phyloP scores from a whole-genome alignment of 2,888 invertebrate species.

The Metalampra italica region DNA sequence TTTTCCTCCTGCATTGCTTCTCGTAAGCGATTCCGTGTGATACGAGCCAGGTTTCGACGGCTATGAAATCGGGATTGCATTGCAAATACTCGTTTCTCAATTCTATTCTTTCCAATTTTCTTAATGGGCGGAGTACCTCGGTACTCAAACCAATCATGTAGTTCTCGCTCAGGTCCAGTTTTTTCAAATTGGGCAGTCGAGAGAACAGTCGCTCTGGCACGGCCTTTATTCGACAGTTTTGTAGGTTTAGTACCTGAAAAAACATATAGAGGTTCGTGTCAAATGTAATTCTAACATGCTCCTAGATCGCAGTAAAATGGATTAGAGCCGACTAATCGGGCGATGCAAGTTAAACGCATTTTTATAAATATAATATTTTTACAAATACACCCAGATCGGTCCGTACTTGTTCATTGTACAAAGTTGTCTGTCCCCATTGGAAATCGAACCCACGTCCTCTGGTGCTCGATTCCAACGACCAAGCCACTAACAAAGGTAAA shows the following conservation, averaged over 20 bases:
- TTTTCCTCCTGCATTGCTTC: slow-evolving; percentile 59
- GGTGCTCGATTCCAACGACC: too few species aligned
- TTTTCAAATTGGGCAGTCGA: slow-evolving; percentile 73
- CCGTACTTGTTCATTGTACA: too few species aligned
- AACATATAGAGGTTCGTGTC: background rate
- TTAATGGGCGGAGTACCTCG: slow-evolving; percentile 65
- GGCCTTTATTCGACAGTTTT: slow-evolving; percentile 77
- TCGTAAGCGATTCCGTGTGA: slow-evolving; percentile 59
- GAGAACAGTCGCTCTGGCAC: slow-evolving; percentile 72
- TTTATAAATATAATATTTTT: too few species aligned
- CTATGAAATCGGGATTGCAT: slow-evolving; percentile 69
- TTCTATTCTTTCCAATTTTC: slow-evolving; percentile 69
- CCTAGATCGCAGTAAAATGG: background rate
- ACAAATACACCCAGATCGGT: too few species aligned
- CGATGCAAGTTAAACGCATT: too few species aligned
- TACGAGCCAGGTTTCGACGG: slow-evolving; percentile 60
- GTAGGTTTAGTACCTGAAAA: slow-evolving; percentile 77
- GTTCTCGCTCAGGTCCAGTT: slow-evolving; percentile 80
- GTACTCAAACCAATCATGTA: slow-evolving; percentile 74
- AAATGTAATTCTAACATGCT: background rate
- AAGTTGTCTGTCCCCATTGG: too few species aligned
- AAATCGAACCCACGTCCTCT: too few species aligned
- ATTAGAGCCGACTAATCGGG: too few species aligned
- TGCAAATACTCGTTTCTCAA: slow-evolving; percentile 77
- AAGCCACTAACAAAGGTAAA: too few species aligned